Base-by-base conservation (phyloP, 23 tunicate genomes). In the Styela plicata region DNA sequence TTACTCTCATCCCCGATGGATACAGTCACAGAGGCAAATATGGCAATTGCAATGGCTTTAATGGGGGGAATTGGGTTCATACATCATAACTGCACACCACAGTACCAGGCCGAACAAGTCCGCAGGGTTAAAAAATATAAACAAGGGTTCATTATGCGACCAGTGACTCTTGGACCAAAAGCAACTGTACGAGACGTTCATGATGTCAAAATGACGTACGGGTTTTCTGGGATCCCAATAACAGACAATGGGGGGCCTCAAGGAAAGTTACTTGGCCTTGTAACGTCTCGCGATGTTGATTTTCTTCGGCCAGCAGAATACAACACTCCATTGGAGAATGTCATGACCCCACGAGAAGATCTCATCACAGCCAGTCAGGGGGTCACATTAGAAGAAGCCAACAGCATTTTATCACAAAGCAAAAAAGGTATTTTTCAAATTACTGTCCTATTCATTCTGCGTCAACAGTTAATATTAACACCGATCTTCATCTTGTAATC, bases 1-100 rank as follows among this genome's bases (percentile, higher is more conserved):
- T 69, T 95, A 3, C 7, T 95, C 3, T 95, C 99, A 2, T 89
- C 96, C 1, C 99, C 99, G 3, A 95, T 95, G 99, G 99, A 95
- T 77, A 95, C 99, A 22, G 99, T 95, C 23, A 95, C 99, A 7
- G 99, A 95, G 74, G 86, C 96, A 35, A 86, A 90, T 66, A 95
- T 95, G 99, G 99, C 99, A 20, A 95, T 95, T 28, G 95, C 94
- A 3, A 86, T 90, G 87, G 99, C 99, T 22, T 86, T 95, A 33
- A 87, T 86, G 86, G 98, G 99, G 1, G 99, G 99, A 2, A 87
- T 95, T 35, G 99, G 99, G 1, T 83, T 95, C 64, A 84, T 95
- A 25, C 99, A 95, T 80, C 85, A 82, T 69, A 95, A 95, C 65
- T 89, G 95, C 69, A 95, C 91, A 0, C 92, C 99, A 3, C 92